Percentiles rank a stretch among this genome's conserved stretches.
These are phyloP conservation scores for Podarcis siculus DNA, from an alignment of 2,797 vertebrate species.

Conservation along the genomic window DNA sequence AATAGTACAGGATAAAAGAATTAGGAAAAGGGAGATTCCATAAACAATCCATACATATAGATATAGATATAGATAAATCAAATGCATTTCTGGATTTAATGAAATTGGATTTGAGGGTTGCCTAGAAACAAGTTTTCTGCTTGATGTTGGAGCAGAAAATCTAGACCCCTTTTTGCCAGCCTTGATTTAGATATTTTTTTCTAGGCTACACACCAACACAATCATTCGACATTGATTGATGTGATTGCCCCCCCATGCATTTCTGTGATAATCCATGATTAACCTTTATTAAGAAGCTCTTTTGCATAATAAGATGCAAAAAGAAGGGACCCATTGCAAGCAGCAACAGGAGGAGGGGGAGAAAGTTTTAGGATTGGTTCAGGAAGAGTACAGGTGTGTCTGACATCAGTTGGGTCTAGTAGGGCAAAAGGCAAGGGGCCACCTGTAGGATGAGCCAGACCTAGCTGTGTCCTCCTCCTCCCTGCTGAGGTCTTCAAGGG, in stretches of 20 bases:
- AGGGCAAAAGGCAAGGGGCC: too few relatives aligned
- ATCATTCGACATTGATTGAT: neutral
- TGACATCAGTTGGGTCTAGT: too few relatives aligned
- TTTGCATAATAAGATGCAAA: conserved; percentile 7
- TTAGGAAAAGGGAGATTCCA: conserved; percentile 67
- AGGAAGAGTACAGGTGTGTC: too few relatives aligned
- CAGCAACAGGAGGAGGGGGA: neutral
- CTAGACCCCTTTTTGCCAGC: too few relatives aligned
- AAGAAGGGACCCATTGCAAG: too few relatives aligned
- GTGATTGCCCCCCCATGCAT: neutral
- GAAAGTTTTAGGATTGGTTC: neutral
- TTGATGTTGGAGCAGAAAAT: neutral
- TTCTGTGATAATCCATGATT: neutral
- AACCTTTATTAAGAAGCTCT: conserved; percentile 3
- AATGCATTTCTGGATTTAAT: conserved; percentile 49
- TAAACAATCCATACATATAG: conserved; percentile 52
- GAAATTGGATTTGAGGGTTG: conserved; percentile 54
- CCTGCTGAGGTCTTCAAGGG: too few relatives aligned
- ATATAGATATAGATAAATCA: conserved; percentile 31
- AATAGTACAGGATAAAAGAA: conserved; percentile 74
- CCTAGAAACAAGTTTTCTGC: neutral
- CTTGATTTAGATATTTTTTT: neutral
- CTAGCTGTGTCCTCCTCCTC: too few relatives aligned
- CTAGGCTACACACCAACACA: neutral
- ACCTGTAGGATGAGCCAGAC: too few relatives aligned